Base-by-base conservation (phyloP, 2,797 vertebrate species). In the Microchirus variegatus region DNA sequence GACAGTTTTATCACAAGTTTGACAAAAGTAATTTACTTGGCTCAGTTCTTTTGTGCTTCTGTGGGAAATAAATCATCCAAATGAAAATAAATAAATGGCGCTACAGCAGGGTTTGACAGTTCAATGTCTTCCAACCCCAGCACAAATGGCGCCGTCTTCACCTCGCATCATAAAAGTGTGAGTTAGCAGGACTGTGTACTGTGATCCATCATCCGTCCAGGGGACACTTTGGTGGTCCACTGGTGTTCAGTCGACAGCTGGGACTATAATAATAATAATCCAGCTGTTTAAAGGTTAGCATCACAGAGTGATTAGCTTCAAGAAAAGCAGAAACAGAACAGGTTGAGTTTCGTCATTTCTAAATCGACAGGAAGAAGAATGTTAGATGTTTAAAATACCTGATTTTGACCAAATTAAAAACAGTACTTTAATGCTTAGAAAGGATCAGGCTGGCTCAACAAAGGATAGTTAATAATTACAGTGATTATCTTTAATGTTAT, bases 1-100 rank as follows among this genome's bases (percentile, higher is more conserved):
- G 91, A 91, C 88, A 90, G 85, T 82, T 90, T 90, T 90, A 90
- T 91, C 87, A 84, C 84, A 86, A 87, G 75, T 82, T 89, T 86
- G 79, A 91, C 89, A 84, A 89, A 90, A 91, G 89, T 85, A 87
- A 90, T 90, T 91, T 89, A 89, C 83, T 90, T 47, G 44, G 66
- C 78, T 77, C 78, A 43, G 59, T 81, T 74, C 73, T 81, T 81
- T 80, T 80, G 82, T 78, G 86, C 76, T 72, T 87, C 79, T 71
- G 67, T 19, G 50, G 70, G 82, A 87, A 87, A 90, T 87, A 86
- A 84, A 88, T 91, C 87, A 82, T 81, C 75, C 78, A 81, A 88
- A 89, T 86, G 85, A 87, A 82, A 85, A 83, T 72, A 85, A 86
- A 83, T 80, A 80, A 88, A 87, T 77, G 77, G 64, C 77, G 75